Percentiles rank a stretch among this genome's conserved stretches.
Evolutionary conservation across 2,888 invertebrate species (phyloP).

Genomic region (Xestobium rufovillosum): DNA sequence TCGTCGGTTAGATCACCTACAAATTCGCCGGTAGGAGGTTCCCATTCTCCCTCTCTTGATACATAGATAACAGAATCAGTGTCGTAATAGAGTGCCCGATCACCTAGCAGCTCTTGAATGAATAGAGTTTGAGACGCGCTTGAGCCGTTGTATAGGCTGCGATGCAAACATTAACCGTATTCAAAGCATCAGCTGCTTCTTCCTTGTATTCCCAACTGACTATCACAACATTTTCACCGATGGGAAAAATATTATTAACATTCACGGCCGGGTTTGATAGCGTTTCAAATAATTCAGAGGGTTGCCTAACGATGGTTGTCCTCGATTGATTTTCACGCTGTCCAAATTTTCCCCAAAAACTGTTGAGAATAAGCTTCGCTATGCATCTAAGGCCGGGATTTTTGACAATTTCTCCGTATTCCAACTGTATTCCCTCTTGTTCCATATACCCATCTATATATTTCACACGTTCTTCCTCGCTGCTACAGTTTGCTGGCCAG

Average conservation of each 20-base stretch:
- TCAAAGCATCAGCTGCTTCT: conserved; percentile 16
- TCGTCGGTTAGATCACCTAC: conserved; percentile 36
- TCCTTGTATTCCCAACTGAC: conserved; percentile 22
- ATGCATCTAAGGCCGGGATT: conserved; percentile 19
- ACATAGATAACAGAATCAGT: conserved; percentile 35
- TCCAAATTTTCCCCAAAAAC: too few relatives aligned
- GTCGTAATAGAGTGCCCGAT: conserved; percentile 34
- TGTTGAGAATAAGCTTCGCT: conserved; percentile 22
- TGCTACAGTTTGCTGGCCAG: conserved; percentile 21
- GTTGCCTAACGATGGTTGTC: conserved; percentile 13
- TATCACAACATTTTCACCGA: too few relatives aligned
- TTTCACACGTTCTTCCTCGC: conserved; percentile 12
- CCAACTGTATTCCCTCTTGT: conserved; percentile 15
- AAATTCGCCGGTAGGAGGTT: conserved; percentile 28
- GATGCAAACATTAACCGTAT: conserved; percentile 30
- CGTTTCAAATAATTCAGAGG: conserved; percentile 10
- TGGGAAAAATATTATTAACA: conserved; percentile 13
- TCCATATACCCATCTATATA: conserved; percentile 18
- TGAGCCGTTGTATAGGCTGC: conserved; percentile 33
- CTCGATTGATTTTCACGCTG: conserved; percentile 20
- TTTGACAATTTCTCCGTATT: conserved; percentile 9
- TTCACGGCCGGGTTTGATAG: conserved; percentile 9
- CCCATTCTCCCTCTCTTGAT: conserved; percentile 9
- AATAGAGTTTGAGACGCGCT: conserved; percentile 17
- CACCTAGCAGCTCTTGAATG: conserved; percentile 26